These are phyloP conservation scores for Drosophila maculinotata DNA, from an alignment of 2,888 invertebrate genomes.

Conservation along the genomic window DNA sequence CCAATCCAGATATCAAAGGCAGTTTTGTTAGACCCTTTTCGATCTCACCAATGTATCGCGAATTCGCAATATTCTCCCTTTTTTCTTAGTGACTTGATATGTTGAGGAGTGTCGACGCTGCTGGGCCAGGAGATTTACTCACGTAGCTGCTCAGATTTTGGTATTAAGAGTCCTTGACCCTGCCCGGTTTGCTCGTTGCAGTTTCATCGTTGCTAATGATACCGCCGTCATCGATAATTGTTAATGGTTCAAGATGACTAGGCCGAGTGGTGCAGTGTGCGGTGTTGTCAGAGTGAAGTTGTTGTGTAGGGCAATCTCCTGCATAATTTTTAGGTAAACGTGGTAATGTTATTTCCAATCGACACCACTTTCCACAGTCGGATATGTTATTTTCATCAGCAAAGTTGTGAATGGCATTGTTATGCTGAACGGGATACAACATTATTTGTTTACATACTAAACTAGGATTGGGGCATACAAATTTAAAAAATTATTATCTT, in stretches of 20 bases:
- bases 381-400: neutral
- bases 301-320: too few species aligned
- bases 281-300: neutral
- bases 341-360: neutral
- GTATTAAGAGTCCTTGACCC: neutral
- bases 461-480: neutral
- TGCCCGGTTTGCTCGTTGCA: too few species aligned
- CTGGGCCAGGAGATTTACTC: neutral
- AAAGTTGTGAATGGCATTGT: too few species aligned
- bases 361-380: neutral
- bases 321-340: too few species aligned
- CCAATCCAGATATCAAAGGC: neutral
- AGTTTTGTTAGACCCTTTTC: neutral
- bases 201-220: neutral
- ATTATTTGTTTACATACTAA: neutral
- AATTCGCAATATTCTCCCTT: too few species aligned
- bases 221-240: neutral
- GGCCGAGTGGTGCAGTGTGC: neutral
- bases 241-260: neutral
- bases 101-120: neutral
- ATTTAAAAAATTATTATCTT: neutral
- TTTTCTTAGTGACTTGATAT: neutral
- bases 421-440: too few species aligned
- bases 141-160: neutral
- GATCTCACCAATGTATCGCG: neutral